Evolutionary conservation across 30 jellyfish, hydroid and myxozoan genomes (phyloP).

Genomic region (Hydra vulgaris): DNA sequence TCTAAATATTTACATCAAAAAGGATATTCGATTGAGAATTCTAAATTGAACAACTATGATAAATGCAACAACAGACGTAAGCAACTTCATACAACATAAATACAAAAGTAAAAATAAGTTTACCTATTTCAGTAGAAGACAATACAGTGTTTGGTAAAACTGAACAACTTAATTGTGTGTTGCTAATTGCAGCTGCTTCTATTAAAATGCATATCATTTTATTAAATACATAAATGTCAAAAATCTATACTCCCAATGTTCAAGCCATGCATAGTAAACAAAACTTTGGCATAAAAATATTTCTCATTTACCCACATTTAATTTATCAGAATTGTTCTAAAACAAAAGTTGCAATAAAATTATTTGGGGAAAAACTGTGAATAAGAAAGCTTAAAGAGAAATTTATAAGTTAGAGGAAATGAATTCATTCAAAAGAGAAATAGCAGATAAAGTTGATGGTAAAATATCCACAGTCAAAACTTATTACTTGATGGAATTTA

Average conservation of each 20-base stretch:
- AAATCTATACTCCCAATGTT: background rate
- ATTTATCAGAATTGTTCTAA: background rate
- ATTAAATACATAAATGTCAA: background rate
- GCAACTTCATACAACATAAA: background rate
- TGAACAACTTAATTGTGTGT: background rate
- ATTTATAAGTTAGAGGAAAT: background rate
- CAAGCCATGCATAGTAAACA: background rate
- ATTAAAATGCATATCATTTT: background rate
- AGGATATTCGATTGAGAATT: background rate
- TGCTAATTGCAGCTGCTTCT: background rate
- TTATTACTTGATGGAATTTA: background rate
- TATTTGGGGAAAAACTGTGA: background rate
- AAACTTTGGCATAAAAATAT: background rate
- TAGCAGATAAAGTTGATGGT: background rate
- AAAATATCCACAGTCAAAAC: background rate
- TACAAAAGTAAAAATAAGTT: background rate
- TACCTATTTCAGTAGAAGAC: background rate
- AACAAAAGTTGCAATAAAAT: background rate
- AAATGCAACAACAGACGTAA: background rate
- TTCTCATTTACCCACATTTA: background rate
- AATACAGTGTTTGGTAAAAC: background rate
- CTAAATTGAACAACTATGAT: background rate
- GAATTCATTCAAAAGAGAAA: background rate
- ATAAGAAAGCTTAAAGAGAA: background rate
- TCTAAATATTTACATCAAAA: background rate